phyloP scores from a whole-genome alignment of 2,113 vertebrate species.

The Albula goreensis region DNA sequence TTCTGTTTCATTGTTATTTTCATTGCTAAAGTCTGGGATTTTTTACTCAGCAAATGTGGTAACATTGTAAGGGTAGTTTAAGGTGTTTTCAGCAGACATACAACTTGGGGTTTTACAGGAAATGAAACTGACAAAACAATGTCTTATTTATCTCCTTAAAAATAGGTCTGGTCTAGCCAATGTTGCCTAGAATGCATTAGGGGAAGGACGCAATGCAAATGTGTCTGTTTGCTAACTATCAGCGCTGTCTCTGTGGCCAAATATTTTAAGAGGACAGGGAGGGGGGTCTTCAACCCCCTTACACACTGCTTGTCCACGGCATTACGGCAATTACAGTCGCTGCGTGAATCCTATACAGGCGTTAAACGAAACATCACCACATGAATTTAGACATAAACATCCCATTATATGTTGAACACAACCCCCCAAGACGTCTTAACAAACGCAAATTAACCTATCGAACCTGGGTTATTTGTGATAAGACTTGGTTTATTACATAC shows the following conservation, averaged over 20 bases:
- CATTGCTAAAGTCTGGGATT: no score
- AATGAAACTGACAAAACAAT: background rate
- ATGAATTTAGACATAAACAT: conserved; percentile 79
- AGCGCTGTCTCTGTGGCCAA: background rate
- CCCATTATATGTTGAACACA: conserved; percentile 67
- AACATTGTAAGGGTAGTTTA: no score
- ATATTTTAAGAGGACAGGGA: conserved; percentile 2
- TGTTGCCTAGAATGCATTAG: background rate
- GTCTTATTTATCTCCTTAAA: background rate
- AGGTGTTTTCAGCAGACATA: no score
- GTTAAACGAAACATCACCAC: conserved; percentile 77
- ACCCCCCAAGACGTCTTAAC: conserved; percentile 76
- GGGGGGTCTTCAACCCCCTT: conserved; percentile 41
- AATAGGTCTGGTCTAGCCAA: background rate
- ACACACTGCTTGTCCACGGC: conserved; percentile 59
- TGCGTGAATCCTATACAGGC: conserved; percentile 71
- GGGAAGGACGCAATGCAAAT: background rate
- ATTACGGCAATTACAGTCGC: conserved; percentile 74
- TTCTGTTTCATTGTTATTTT: no score
- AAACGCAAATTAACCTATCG: conserved; percentile 69
- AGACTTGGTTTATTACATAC: background rate
- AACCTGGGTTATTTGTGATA: background rate
- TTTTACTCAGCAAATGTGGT: no score
- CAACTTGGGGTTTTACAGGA: background rate
- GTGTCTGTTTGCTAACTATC: background rate